Evolutionary conservation across 2,888 invertebrate species (phyloP).

Genomic region (Thumatha senex): DNA sequence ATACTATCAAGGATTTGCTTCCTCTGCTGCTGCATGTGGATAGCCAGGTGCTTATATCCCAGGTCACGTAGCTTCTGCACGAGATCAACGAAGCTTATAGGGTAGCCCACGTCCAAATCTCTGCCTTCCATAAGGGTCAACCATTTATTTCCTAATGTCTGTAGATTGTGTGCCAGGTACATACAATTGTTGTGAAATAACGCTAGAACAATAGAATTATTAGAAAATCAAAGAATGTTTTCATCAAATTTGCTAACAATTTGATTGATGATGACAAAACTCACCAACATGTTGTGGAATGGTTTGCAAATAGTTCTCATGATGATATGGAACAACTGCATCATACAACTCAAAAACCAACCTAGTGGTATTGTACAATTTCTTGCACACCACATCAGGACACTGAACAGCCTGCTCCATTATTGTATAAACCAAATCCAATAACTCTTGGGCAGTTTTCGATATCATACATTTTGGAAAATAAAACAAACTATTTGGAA

Average conservation of each 20-base stretch:
- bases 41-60: slow-evolving; percentile 87
- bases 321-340: slow-evolving; percentile 90
- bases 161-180: slow-evolving; percentile 90
- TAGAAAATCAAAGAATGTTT: too few species aligned
- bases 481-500: slow-evolving; percentile 71
- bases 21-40: slow-evolving; percentile 90
- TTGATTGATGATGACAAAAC: slow-evolving; percentile 24
- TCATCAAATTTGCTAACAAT: too few species aligned
- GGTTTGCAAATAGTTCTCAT: slow-evolving; percentile 90
- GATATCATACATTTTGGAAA: slow-evolving; percentile 85
- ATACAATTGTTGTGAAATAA: slow-evolving; percentile 96
- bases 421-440: slow-evolving; percentile 85
- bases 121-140: slow-evolving; percentile 83
- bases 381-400: slow-evolving; percentile 84
- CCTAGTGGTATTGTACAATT: slow-evolving; percentile 87
- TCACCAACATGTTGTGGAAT: slow-evolving; percentile 94
- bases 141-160: slow-evolving; percentile 87
- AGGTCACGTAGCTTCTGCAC: slow-evolving; percentile 86
- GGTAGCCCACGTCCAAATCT: slow-evolving; percentile 77
- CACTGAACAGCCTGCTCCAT: slow-evolving; percentile 86
- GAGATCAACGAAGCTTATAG: slow-evolving; percentile 87
- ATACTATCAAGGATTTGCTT: slow-evolving; percentile 90
- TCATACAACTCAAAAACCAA: slow-evolving; percentile 91
- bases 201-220: slow-evolving; percentile 74
- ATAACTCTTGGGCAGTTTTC: slow-evolving; percentile 85